phyloP scores from a whole-genome alignment of 2,113 vertebrate species.

The Dipodomys spectabilis region DNA sequence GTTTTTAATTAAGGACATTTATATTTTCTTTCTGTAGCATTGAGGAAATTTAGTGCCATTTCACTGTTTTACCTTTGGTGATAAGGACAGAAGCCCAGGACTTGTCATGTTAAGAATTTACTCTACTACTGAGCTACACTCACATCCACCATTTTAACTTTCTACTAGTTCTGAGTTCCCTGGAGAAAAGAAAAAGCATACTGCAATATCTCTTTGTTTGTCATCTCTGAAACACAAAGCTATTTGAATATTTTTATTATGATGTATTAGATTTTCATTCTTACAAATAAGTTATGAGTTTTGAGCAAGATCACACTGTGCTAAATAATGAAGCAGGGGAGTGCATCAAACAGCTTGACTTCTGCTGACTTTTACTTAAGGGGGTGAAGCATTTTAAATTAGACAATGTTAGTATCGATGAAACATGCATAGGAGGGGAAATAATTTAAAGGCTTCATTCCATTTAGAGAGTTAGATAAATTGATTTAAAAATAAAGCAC shows the following conservation, averaged over 20 bases:
- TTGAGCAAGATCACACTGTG: slow-evolving; percentile 65
- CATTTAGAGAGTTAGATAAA: slow-evolving; percentile 67
- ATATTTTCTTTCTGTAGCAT: slow-evolving; percentile 3
- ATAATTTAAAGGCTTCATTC: slow-evolving; percentile 64
- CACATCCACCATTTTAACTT: not conserved
- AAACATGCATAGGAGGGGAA: slow-evolving; percentile 68
- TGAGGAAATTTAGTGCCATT: slow-evolving; percentile 39
- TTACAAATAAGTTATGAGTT: slow-evolving; percentile 62
- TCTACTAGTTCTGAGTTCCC: slow-evolving; percentile 15
- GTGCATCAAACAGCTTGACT: slow-evolving; percentile 78
- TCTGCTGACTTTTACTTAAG: slow-evolving; percentile 82
- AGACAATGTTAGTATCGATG: slow-evolving; percentile 74
- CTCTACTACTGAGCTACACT: not conserved
- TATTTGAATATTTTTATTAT: slow-evolving; percentile 73
- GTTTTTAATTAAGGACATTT: not conserved
- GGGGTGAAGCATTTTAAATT: slow-evolving; percentile 80
- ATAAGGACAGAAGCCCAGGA: not conserved
- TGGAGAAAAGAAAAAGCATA: slow-evolving; percentile 27
- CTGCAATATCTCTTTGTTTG: slow-evolving; percentile 54
- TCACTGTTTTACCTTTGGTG: not conserved
- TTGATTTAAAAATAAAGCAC: slow-evolving; percentile 65
- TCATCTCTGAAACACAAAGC: slow-evolving; percentile 48
- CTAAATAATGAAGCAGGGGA: slow-evolving; percentile 74
- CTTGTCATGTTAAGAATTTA: not conserved
- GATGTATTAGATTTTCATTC: slow-evolving; percentile 58